Evolutionary conservation across 2,113 vertebrate species (phyloP).

Genomic region (Zapus hudsonius): DNA sequence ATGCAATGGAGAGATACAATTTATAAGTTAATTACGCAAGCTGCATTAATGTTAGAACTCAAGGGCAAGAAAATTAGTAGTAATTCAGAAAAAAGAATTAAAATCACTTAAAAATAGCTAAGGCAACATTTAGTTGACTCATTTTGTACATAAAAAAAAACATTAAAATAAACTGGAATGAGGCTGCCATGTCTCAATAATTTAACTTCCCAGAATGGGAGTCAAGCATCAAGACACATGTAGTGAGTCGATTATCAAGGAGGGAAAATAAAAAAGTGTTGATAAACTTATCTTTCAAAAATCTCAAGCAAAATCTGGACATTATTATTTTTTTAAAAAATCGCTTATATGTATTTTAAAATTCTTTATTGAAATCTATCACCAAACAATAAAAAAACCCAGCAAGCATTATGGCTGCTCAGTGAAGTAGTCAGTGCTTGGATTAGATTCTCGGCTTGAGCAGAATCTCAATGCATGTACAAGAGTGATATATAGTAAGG

Average conservation of each 20-base stretch:
- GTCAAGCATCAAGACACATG: neutral
- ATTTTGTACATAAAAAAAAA: neutral
- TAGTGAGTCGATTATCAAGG: neutral
- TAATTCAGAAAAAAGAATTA: neutral
- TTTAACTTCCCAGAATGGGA: neutral
- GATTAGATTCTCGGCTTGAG: constrained; percentile 75
- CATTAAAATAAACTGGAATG: neutral
- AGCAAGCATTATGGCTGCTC: constrained; percentile 58
- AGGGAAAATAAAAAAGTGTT: neutral
- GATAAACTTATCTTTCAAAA: constrained; percentile 47
- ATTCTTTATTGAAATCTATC: constrained; percentile 44
- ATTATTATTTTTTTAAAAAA: neutral
- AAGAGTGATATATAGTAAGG: constrained; percentile 57
- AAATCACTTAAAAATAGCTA: neutral
- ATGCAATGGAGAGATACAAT: neutral
- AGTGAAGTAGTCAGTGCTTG: constrained; percentile 68
- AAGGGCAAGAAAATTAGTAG: neutral
- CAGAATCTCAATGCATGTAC: constrained; percentile 50
- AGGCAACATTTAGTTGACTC: neutral
- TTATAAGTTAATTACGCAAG: neutral
- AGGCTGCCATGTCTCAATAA: neutral
- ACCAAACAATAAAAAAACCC: constrained; percentile 59
- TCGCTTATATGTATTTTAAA: neutral
- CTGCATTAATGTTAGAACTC: neutral
- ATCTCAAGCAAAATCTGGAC: constrained; percentile 18